Base-by-base conservation (phyloP, 2,888 invertebrate species). In the Oxycera nigricornis region DNA sequence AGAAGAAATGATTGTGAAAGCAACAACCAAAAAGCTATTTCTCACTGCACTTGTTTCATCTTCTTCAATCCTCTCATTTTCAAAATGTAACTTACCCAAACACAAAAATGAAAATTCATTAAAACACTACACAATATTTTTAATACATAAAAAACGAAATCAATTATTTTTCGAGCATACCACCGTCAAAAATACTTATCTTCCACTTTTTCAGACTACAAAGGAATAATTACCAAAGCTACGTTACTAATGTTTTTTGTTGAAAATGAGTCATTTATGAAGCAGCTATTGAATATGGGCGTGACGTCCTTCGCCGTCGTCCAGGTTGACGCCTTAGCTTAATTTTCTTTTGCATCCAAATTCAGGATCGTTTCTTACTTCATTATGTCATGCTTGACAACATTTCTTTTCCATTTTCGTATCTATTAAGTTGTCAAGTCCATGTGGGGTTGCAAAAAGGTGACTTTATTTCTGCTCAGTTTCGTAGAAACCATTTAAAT, bases 341-440 rank as follows among this genome's bases (percentile, higher is more conserved):
- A 62, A 59, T 59, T 62, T 62, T 17, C 62, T 46, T 35, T 62
- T 39, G 11, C 39, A 35, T 59, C 59, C 59, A 59, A 59, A 59
- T 59, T 59, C 30, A 59, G 24, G n/a, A 26, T 59, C 59, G 39
- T 39, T 39, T 59, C 59, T 59, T 26, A n/a, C 59, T 59, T 59
- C 39, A 24, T 65, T 39, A 39, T 65, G 65, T 41, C 65, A 65
- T 24, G 41, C 41, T 24, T 39, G 39, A 65, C 41, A 41, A 65
- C 39, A 39, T 65, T 24, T 41, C 65, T 14, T 65, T 65, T 65
- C 41, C 65, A 65, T 65, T 65, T n/a, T 41, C 39, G 24, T 41
- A 65, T 30, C 65, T 65, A 65, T 65, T 65, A 65, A 65, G 65
- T 65, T 65, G 65, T 65, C 65, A 65, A 65, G 39, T 39, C 41